These are phyloP conservation scores for Mustela lutreola DNA, from an alignment of 2,113 vertebrate genomes.

Conservation along the genomic window DNA sequence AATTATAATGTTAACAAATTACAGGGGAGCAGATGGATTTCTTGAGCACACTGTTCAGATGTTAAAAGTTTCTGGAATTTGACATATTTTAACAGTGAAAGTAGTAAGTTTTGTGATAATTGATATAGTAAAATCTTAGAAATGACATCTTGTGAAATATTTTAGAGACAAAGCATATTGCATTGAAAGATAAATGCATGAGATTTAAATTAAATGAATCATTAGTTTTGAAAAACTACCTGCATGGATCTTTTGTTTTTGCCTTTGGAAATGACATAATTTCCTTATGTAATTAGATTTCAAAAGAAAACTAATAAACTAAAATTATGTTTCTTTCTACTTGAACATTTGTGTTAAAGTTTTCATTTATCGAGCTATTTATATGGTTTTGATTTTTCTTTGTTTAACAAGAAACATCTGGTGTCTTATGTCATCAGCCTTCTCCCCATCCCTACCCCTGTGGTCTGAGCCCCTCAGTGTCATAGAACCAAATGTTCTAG, in stretches of 20 bases:
- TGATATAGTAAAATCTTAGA: neutral
- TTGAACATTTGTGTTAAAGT: neutral
- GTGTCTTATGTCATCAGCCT: neutral
- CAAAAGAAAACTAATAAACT: neutral
- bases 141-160: constrained; percentile 6
- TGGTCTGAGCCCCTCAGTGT: neutral
- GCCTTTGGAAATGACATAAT: neutral
- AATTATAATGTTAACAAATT: constrained; percentile 29
- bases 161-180: neutral
- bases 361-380: neutral
- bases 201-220: constrained; percentile 1
- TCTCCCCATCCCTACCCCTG: accelerated
- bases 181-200: neutral
- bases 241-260: constrained; percentile 4
- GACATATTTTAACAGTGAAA: neutral
- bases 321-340: neutral
- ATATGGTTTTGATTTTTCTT: neutral
- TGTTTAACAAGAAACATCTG: neutral
- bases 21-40: constrained; percentile 33
- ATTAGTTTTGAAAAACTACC: neutral
- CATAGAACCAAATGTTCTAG: neutral
- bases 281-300: neutral
- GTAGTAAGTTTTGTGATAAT: neutral
- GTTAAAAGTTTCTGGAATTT: constrained; percentile 47
- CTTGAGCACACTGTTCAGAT: neutral